Evolutionary conservation across 2,888 invertebrate species (phyloP).

Genomic region (Dynastes maya): DNA sequence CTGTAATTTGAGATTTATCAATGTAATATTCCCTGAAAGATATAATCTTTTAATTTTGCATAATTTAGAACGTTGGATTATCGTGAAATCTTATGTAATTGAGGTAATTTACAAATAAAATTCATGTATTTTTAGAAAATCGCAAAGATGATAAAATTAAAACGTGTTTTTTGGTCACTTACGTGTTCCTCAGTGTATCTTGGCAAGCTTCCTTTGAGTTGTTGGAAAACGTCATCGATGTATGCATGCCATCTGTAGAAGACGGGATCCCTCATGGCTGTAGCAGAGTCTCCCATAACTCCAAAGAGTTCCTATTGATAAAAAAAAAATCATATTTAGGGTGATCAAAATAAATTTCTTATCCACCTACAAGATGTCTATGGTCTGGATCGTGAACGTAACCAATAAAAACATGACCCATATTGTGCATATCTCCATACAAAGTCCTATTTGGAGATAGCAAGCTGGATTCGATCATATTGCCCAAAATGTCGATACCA

Average conservation of each 20-base stretch:
- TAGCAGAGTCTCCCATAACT: slow-evolving; percentile 88
- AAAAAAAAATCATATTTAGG: background rate
- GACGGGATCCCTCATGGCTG: slow-evolving; percentile 89
- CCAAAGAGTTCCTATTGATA: slow-evolving; percentile 80
- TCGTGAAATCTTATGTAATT: background rate
- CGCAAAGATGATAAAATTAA: background rate
- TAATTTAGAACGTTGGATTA: too few species aligned
- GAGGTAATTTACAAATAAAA: background rate
- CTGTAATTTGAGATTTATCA: too few species aligned
- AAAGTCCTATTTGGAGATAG: slow-evolving; percentile 79
- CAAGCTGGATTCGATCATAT: slow-evolving; percentile 83
- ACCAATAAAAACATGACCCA: slow-evolving; percentile 85
- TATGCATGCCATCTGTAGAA: slow-evolving; percentile 91
- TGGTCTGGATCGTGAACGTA: slow-evolving; percentile 88
- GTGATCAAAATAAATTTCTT: background rate
- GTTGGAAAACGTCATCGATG: slow-evolving; percentile 84
- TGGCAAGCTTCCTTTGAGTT: slow-evolving; percentile 81
- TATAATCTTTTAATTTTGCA: too few species aligned
- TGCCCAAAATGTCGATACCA: slow-evolving; percentile 86
- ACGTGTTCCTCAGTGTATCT: slow-evolving; percentile 78
- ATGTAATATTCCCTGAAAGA: too few species aligned
- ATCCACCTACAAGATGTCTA: slow-evolving; percentile 75
- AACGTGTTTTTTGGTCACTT: slow-evolving; percentile 47
- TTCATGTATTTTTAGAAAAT: background rate
- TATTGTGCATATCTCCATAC: slow-evolving; percentile 88